Conservation (phyloP, 53 echinoderm and acorn worm genomes). For the Arbacia lixula region DNA sequence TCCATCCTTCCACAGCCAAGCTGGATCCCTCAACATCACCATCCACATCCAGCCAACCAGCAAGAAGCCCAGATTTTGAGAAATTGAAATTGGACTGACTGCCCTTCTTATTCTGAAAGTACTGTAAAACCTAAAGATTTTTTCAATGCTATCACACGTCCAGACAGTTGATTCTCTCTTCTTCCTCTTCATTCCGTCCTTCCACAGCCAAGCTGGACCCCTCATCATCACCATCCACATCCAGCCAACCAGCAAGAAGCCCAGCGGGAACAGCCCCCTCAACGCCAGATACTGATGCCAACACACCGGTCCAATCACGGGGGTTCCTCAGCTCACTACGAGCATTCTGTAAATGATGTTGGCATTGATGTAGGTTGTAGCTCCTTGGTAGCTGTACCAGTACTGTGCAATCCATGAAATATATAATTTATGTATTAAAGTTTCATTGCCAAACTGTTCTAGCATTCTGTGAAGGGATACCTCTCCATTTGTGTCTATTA, state of each 20-base stretch:
- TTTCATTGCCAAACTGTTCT: no score
- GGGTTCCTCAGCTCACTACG: slow-evolving; percentile 29
- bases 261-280: slow-evolving; percentile 20
- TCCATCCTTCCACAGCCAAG: not conserved
- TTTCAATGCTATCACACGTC: no score
- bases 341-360: slow-evolving; percentile 41
- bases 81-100: no score
- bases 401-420: no score
- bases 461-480: no score
- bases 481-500: no score
- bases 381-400: no score
- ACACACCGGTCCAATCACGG: not conserved
- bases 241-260: not conserved
- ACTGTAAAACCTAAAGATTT: no score
- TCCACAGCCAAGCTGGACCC: not conserved
- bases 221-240: not conserved
- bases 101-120: no score
- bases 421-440: no score
- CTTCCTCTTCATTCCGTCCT: not conserved
- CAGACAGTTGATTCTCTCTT: not conserved
- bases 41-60: not conserved
- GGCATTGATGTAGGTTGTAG: no score
- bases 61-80: no score
- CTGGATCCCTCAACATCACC: not conserved
- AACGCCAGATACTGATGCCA: not conserved